Base-by-base conservation (phyloP, 2,113 vertebrate genomes). In the Neomonachus schauinslandi region DNA sequence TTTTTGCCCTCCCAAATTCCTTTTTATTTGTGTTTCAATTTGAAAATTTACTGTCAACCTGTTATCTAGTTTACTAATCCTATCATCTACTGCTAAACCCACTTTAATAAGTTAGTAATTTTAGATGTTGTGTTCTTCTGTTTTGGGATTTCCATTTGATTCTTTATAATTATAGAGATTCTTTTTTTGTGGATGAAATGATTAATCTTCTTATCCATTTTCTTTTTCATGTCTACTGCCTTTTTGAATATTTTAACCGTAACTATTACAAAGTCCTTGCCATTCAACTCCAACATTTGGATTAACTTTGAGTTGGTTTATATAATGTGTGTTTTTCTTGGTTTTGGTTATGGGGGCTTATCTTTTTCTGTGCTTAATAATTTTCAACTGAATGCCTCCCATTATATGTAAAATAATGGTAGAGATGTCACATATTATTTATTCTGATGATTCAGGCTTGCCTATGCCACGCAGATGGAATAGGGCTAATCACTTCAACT, bases 251-350 rank as follows among this genome's bases (percentile, higher is more conserved):
- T 61, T 84, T 95, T 63, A 89, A 95, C 33, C 7, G 80, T 72
- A 90, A 26, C 31, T 89, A 93, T 93, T 88, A 59, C 10, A 71
- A 90, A 93, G 26, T 65, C 49, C 15, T 79, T 82, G 55, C 93
- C 9, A 93, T 65, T 33, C 85, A 90, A 51, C 7, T 39, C 31
- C 15, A 91, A 69, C 21, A 91, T 93, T 84, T 95, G 26, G 19
- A 76, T 59, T 49, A 91, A 91, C 13, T 95, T 63, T 85, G 65
- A 76, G 7, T 53, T 63, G n/a, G 36, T 93, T 91, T 93, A 86
- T 80, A 85, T 57, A 36, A 77, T 24, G 28, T 46, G 4, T 9
- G 53, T 71, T 84, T 91, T 42, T 83, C 69, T 65, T 65, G 13
- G 2, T 84, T 85, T 72, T 85, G 53, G 87, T 84, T 15, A 63